These are phyloP conservation scores for Oncopeltus fasciatus DNA, from an alignment of 1,140 invertebrate species.

Conservation along the genomic window DNA sequence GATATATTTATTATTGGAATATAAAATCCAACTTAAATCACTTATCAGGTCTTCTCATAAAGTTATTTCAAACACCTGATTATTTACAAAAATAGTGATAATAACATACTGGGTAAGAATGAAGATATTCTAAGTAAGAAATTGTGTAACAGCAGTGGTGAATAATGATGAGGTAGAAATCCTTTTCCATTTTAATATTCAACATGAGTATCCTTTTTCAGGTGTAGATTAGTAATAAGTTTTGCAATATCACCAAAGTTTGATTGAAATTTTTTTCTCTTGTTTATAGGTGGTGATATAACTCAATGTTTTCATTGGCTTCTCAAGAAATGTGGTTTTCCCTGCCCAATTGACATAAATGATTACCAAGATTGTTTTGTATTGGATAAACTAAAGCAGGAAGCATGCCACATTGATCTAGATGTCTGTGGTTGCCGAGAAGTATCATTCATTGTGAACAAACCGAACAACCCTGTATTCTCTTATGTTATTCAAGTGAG, in stretches of 20 bases:
- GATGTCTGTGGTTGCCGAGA: constrained; percentile 73
- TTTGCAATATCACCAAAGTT: background rate
- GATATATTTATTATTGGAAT: no score
- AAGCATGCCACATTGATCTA: constrained; percentile 80
- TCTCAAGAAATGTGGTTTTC: constrained; percentile 74
- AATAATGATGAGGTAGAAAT: no score
- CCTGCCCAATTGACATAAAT: constrained; percentile 55
- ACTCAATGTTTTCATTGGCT: constrained; percentile 47
- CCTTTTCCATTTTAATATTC: no score
- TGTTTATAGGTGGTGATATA: constrained; percentile 28
- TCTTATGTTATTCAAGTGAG: constrained; percentile 52
- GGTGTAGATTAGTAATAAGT: no score
- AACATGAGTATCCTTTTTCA: no score
- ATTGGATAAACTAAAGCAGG: constrained; percentile 72
- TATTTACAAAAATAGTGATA: no score
- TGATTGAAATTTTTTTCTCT: background rate
- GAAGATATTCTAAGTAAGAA: no score
- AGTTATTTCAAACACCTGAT: no score
- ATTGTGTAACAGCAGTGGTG: no score
- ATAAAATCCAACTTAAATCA: no score
- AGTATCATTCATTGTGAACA: constrained; percentile 58
- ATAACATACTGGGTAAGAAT: no score
- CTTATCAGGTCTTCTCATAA: no score
- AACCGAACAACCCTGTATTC: constrained; percentile 50
- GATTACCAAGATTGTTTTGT: constrained; percentile 55